A percentile compares a stretch with the other conserved stretches of the same genome.
These are phyloP conservation scores for Helogale parvula DNA, from an alignment of 2,113 vertebrate genomes.

Conservation along the genomic window DNA sequence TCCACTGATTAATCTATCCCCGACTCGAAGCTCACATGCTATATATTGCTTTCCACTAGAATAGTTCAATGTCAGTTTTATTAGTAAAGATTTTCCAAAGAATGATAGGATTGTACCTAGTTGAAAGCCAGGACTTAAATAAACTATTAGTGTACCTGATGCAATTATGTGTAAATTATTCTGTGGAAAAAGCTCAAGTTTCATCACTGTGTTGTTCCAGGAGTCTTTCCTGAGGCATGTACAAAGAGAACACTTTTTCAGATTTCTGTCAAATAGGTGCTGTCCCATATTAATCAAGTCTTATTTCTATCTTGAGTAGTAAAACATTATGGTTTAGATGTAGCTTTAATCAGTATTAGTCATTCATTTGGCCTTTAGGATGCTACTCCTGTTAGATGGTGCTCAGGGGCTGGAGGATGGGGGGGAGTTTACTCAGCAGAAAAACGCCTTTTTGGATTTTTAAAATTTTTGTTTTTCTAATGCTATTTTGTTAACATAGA, in stretches of 20 bases:
- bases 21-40: constrained; percentile 4
- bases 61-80: not conserved
- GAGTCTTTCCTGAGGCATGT: constrained; percentile 24
- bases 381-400: not conserved
- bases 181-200: not conserved
- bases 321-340: not conserved
- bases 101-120: not conserved
- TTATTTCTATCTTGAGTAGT: not conserved
- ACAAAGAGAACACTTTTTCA: not conserved
- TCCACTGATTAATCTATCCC: constrained; percentile 34
- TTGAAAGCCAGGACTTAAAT: not conserved
- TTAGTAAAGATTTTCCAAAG: constrained; percentile 46
- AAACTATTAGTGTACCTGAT: not conserved
- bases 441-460: not conserved
- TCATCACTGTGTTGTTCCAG: not conserved
- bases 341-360: not conserved
- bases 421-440: not conserved
- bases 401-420: not conserved
- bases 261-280: not conserved
- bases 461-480: too few relatives aligned
- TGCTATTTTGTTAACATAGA: too few relatives aligned
- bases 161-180: not conserved
- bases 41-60: constrained; percentile 15
- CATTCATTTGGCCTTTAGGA: not conserved
- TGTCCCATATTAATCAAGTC: not conserved